These are phyloP conservation scores for Pangasius djambal DNA, from an alignment of 2,797 vertebrate species.

Conservation along the genomic window DNA sequence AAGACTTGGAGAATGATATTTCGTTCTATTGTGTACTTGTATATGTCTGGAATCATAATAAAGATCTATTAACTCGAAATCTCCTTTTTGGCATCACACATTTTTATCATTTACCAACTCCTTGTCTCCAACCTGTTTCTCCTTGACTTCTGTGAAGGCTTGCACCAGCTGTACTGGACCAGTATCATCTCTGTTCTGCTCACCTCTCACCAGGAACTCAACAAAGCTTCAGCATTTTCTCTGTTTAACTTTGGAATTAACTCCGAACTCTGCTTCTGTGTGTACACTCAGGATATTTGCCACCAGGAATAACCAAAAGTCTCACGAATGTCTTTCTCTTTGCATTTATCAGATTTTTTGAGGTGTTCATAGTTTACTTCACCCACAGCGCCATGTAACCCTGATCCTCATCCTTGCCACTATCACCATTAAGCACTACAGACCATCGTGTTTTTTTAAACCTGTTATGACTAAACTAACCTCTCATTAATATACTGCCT, in stretches of 20 bases:
- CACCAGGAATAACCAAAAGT: not conserved
- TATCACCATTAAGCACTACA: not conserved
- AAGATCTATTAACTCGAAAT: not conserved
- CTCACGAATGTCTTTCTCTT: not conserved
- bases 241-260: not conserved
- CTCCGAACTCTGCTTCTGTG: not conserved
- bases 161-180: not conserved
- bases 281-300: not conserved
- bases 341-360: not conserved
- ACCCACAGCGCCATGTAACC: not conserved
- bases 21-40: not conserved
- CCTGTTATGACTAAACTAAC: not conserved
- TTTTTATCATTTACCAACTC: not conserved
- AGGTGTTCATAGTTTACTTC: not conserved
- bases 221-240: too few species aligned
- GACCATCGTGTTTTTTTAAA: not conserved
- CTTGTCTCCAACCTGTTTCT: not conserved
- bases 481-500: constrained; percentile 17
- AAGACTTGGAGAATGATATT: not conserved
- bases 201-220: not conserved
- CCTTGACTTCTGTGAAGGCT: not conserved
- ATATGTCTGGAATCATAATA: not conserved
- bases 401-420: not conserved
- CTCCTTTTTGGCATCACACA: not conserved
- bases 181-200: not conserved